Conservation (phyloP, 2,797 vertebrate genomes). For the Coreius guichenoti region DNA sequence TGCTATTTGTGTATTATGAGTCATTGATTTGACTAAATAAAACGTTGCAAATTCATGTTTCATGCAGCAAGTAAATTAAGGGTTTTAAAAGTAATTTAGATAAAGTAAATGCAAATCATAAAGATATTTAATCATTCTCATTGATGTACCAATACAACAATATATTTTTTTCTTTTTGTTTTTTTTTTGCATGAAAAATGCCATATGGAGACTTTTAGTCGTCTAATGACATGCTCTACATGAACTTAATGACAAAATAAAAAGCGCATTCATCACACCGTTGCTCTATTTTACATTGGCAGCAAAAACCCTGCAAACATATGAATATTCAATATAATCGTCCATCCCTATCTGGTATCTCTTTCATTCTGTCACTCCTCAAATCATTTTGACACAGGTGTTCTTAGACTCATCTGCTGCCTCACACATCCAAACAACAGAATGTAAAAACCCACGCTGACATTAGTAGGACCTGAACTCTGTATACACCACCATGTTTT, state of each 20-base stretch:
- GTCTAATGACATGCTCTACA: neutral
- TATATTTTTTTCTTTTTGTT: neutral
- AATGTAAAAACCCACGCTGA: neutral
- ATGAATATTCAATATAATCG: neutral
- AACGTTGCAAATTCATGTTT: neutral
- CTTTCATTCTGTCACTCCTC: slow-evolving; percentile 11
- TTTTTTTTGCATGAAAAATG: slow-evolving; percentile 18
- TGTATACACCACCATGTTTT: neutral
- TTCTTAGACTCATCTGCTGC: slow-evolving; percentile 24
- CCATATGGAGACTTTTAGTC: slow-evolving; percentile 16
- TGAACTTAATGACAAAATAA: slow-evolving; percentile 18
- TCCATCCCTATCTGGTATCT: slow-evolving; percentile 10
- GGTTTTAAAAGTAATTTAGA: neutral
- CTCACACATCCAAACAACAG: slow-evolving; percentile 6
- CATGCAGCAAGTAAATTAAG: neutral
- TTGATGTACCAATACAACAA: neutral
- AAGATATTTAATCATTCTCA: neutral
- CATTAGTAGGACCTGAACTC: neutral
- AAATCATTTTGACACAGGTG: slow-evolving; percentile 14
- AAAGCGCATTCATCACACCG: slow-evolving; percentile 9
- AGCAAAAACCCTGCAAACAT: neutral
- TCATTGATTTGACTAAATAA: neutral
- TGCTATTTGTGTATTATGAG: neutral
- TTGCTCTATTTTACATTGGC: neutral
- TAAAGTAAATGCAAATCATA: neutral